Evolutionary conservation across 2,113 vertebrate species (phyloP).

Genomic region (Dolichallabes microphthalmus): DNA sequence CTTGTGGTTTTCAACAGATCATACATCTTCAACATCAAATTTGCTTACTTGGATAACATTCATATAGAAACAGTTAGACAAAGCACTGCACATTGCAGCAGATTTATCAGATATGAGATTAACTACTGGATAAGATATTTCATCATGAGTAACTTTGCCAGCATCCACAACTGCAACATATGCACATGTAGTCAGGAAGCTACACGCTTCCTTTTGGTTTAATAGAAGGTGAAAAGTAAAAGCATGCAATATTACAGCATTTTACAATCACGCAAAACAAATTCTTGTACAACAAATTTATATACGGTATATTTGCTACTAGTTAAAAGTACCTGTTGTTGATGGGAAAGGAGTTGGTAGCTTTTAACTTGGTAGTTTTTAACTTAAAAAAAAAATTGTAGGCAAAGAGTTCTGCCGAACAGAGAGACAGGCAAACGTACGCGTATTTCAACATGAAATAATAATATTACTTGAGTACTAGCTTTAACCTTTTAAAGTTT

Average conservation of each 20-base stretch:
- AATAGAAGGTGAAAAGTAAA: constrained; percentile 3
- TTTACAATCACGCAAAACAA: background rate
- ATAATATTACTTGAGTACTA: too few relatives aligned
- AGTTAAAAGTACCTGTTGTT: too few relatives aligned
- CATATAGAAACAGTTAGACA: background rate
- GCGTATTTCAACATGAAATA: too few relatives aligned
- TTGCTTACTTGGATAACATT: background rate
- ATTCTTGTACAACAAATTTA: background rate
- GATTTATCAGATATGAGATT: background rate
- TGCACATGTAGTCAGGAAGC: constrained; percentile 23
- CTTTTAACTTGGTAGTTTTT: too few relatives aligned
- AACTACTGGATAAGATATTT: background rate
- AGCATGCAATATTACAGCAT: background rate
- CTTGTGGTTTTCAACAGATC: background rate
- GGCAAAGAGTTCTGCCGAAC: too few relatives aligned
- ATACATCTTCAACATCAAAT: too few relatives aligned
- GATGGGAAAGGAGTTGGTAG: too few relatives aligned
- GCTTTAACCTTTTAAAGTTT: too few relatives aligned
- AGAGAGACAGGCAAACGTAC: too few relatives aligned
- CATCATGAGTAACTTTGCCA: background rate
- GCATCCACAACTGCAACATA: background rate
- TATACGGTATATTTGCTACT: too few relatives aligned
- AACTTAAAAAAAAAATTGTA: too few relatives aligned
- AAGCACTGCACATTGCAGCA: background rate
- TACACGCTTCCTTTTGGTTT: constrained; percentile 27